Evolutionary conservation across 2,888 invertebrate genomes (phyloP), one percentile per base, ranked within the genome.

Genomic region (Podotricha telesiphe): DNA sequence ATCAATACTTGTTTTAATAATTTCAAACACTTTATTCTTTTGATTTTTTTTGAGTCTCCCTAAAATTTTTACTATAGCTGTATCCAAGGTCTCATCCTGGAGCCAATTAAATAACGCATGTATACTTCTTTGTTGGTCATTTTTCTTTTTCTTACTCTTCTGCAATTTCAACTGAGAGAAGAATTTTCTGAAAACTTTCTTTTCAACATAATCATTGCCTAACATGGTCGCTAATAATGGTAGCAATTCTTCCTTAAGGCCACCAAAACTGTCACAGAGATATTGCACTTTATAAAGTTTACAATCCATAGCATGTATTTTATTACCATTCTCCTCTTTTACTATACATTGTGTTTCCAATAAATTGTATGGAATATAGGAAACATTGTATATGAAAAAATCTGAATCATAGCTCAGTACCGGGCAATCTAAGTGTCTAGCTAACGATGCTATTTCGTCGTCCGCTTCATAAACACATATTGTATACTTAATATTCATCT

Each of bases 381-480:
- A 87, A 0, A 97, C 95, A 87, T 97, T 96, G 86, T 96, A 97
- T 74, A 99, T 96, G 80, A 96, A 98, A 88, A 98, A 99, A 88
- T 99, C 99, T 0, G 98, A 98, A 87, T 99, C 99, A 77, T 96
- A 97, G 80, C 98, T 98, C 4, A 99, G 84, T 2, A 99, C 96
- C 0, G 98, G 98, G 78, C 98, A 98, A 48, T 95, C 92, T 2
- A 98, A 89, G 67, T 95, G 93, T 74, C 95, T 94, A 0, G 98
- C 97, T 75, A 98, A 86, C 0, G 96, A 95, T 0, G 98, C 98
- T 66, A 98, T 95, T 80, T 97, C 96, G 76, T 96, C 95, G 83
- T 99, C 99, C 1, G 98, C 98, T 87, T 99, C 99, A 84, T 96
- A 97, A 75, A 96, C 95, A 80, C 97, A 96, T 64, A 96, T 94